phyloP scores from a whole-genome alignment of 2,113 vertebrate species.

The Oreochromis niloticus region DNA sequence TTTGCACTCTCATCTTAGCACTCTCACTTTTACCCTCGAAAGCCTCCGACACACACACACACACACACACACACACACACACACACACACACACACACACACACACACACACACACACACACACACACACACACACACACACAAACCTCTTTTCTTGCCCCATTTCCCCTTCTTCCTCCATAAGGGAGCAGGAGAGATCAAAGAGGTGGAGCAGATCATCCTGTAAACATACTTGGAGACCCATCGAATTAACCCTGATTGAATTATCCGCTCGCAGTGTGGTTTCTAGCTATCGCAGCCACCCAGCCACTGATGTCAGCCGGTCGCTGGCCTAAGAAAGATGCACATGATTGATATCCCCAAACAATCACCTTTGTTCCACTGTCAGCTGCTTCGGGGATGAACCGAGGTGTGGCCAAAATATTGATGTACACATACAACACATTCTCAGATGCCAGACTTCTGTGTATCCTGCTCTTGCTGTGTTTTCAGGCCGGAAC shows the following conservation, averaged over 20 bases:
- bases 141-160: background rate
- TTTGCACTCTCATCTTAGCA: conserved; percentile 20
- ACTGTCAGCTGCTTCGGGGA: background rate
- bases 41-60: background rate
- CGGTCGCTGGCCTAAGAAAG: background rate
- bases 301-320: background rate
- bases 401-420: background rate
- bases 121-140: too few relatives aligned
- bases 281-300: conserved; percentile 7
- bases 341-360: background rate
- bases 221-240: conserved; percentile 35
- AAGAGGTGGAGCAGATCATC: conserved; percentile 15
- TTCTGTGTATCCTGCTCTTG: background rate
- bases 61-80: background rate
- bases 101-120: background rate
- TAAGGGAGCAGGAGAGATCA: conserved; percentile 17
- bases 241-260: conserved; percentile 32
- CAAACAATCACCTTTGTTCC: background rate
- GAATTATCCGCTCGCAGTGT: conserved; percentile 30
- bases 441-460: background rate
- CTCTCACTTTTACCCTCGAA: conserved; percentile 31
- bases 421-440: background rate
- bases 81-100: background rate
- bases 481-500: background rate
- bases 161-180: background rate